phyloP scores from a whole-genome alignment of 2,888 invertebrate genomes.

The Craniophora ligustri region DNA sequence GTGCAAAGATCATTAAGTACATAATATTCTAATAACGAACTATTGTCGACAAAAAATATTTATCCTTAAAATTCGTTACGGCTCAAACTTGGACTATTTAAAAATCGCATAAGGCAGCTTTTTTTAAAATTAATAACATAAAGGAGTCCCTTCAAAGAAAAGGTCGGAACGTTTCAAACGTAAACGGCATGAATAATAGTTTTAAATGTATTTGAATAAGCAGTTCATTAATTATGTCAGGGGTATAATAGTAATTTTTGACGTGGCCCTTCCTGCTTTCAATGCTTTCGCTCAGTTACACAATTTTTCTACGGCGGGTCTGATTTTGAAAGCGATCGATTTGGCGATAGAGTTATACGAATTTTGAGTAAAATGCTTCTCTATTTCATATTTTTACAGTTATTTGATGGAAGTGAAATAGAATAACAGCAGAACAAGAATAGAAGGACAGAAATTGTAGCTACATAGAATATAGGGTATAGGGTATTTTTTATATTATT shows the following conservation, averaged over 20 bases:
- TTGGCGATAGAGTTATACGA: constrained; percentile 1
- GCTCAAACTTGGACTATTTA: constrained; percentile 62
- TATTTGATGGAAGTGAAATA: too few species aligned
- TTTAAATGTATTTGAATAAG: constrained; percentile 88
- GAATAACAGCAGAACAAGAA: too few species aligned
- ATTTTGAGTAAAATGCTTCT: background rate
- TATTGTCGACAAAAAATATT: constrained; percentile 70
- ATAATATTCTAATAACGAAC: constrained; percentile 52
- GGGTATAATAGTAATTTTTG: constrained; percentile 87
- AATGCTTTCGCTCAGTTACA: constrained; percentile 81
- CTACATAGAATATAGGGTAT: too few species aligned
- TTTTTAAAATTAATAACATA: constrained; percentile 83
- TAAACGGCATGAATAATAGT: constrained; percentile 88
- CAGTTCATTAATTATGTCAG: constrained; percentile 86
- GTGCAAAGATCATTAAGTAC: constrained; percentile 45
- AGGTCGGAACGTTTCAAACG: constrained; percentile 85
- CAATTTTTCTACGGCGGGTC: constrained; percentile 74
- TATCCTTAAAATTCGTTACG: constrained; percentile 71
- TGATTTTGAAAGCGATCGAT: constrained; percentile 39
- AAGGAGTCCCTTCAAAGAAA: constrained; percentile 82
- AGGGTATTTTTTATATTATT: too few species aligned
- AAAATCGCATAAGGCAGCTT: constrained; percentile 78
- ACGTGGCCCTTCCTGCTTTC: constrained; percentile 87
- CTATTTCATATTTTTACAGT: background rate
- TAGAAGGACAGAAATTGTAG: too few species aligned